These are phyloP conservation scores for Muscina levida DNA, from an alignment of 2,888 invertebrate genomes.

Conservation along the genomic window DNA sequence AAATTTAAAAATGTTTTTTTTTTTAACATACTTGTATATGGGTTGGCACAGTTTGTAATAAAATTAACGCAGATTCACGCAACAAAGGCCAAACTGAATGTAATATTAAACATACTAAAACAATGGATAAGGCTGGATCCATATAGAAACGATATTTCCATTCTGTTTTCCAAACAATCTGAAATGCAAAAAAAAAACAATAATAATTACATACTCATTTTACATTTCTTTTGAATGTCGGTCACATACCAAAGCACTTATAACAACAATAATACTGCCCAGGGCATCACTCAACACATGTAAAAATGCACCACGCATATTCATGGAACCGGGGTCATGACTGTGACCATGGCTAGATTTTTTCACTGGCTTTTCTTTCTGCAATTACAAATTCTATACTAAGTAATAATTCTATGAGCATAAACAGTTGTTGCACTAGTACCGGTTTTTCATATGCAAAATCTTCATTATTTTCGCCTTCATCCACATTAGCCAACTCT, in stretches of 20 bases:
- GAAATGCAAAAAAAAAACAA: conserved; percentile 50
- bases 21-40: conserved; percentile 90
- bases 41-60: conserved; percentile 98
- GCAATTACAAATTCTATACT: not conserved
- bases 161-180: conserved; percentile 88
- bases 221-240: conserved; percentile 86
- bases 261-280: conserved; percentile 88
- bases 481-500: conserved; percentile 82
- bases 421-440: conserved; percentile 1
- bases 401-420: not conserved
- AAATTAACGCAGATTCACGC: conserved; percentile 95
- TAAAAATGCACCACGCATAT: conserved; percentile 99
- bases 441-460: conserved; percentile 78
- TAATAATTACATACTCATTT: conserved; percentile 11
- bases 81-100: conserved; percentile 95
- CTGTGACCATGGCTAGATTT: conserved; percentile 81
- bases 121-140: conserved; percentile 95
- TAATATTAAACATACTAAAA: conserved; percentile 92
- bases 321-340: conserved; percentile 91
- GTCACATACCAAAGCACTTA: conserved; percentile 84
- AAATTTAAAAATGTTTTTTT: conserved; percentile 5
- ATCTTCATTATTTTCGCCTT: conserved; percentile 86
- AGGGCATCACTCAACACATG: conserved; percentile 98
- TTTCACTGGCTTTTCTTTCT: conserved; percentile 75
- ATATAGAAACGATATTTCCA: conserved; percentile 93